phyloP scores from a whole-genome alignment of 2,113 vertebrate genomes.

The Microcebus tavaratra region DNA sequence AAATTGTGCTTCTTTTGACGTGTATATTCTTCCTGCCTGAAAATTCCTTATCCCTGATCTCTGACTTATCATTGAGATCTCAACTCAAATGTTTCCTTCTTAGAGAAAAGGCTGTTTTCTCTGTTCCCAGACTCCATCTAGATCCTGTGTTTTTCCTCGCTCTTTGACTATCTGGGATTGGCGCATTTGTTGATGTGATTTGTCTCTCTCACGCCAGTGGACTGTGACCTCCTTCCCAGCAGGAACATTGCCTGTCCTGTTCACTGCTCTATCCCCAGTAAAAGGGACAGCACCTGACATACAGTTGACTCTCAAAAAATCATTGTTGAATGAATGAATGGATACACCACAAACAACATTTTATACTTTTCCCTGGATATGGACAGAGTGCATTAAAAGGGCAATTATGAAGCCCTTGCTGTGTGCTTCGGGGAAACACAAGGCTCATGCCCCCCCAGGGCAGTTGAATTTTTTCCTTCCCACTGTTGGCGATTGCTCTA shows the following conservation, averaged over 20 bases:
- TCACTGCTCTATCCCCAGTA: too few species aligned
- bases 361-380: not conserved
- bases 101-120: not conserved
- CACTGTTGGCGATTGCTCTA: accelerated
- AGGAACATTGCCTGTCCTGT: accelerated
- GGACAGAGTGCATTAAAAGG: not conserved
- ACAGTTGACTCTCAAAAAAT: too few species aligned
- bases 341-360: not conserved
- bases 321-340: not conserved
- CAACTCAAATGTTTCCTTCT: not conserved
- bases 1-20: too few species aligned
- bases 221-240: not conserved
- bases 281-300: too few species aligned
- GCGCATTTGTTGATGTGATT: not conserved
- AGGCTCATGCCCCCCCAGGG: accelerated
- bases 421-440: too few species aligned
- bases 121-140: not conserved
- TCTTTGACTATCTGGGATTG: too few species aligned
- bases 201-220: not conserved
- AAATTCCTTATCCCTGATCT: not conserved
- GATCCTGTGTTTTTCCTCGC: too few species aligned
- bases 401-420: not conserved
- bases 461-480: accelerated
- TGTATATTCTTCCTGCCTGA: not conserved
- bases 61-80: too few species aligned